A percentile compares a stretch with the other conserved stretches of the same genome.
These are phyloP conservation scores for Gymnarchus niloticus DNA, from an alignment of 2,113 vertebrate genomes.

Conservation along the genomic window DNA sequence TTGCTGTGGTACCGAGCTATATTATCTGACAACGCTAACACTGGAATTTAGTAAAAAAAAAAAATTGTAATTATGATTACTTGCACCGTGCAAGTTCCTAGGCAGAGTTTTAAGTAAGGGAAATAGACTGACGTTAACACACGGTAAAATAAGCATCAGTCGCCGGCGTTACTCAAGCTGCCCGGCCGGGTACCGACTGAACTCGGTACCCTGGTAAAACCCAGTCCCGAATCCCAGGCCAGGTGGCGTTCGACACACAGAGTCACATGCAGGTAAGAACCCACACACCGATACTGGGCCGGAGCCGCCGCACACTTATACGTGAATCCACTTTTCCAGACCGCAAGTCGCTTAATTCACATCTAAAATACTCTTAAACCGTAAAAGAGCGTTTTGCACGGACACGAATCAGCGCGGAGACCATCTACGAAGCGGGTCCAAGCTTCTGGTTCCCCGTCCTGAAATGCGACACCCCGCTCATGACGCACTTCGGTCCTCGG, in stretches of 20 bases:
- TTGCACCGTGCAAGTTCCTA: background rate
- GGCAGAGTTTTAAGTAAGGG: background rate
- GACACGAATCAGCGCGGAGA: background rate
- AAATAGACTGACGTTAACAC: background rate
- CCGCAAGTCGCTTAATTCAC: background rate
- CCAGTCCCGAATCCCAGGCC: too few species aligned
- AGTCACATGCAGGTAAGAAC: background rate
- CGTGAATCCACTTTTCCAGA: background rate
- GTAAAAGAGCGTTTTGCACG: background rate
- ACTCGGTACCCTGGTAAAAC: too few species aligned
- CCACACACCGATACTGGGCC: background rate
- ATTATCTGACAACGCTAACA: background rate
- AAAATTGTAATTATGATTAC: background rate
- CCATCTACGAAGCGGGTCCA: background rate
- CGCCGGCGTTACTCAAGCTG: background rate
- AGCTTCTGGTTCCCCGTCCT: background rate
- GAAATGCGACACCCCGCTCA: constrained; percentile 16
- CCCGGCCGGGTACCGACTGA: too few species aligned
- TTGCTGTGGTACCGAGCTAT: background rate
- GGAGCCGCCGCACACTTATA: background rate
- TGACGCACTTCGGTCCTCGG: background rate
- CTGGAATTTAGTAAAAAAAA: background rate
- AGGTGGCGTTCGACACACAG: background rate
- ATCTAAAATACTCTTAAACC: background rate
- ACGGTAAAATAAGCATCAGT: background rate